Percentiles rank a stretch among this genome's conserved stretches.
Evolutionary conservation across 2,888 invertebrate genomes (phyloP).

Genomic region (Calameuta filiformis): DNA sequence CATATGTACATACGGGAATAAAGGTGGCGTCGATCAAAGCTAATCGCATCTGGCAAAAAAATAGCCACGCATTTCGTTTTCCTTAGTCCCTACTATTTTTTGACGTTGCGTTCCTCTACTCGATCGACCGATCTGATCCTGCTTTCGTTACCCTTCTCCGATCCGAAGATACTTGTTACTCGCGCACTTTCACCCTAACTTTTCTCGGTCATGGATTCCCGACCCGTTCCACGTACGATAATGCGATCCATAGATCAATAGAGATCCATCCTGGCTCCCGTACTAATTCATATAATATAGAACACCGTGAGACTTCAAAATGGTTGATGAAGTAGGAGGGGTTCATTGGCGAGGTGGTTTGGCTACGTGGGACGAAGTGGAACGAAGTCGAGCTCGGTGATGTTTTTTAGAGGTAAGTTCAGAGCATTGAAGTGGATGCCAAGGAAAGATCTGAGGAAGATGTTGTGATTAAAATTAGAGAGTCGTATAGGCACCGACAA

Average conservation of each 20-base stretch:
- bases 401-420: background rate
- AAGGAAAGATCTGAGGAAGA: conserved; percentile 14
- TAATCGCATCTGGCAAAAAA: background rate
- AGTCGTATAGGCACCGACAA: conserved; percentile 53
- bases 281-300: background rate
- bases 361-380: conserved; percentile 3
- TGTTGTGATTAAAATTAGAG: conserved; percentile 16
- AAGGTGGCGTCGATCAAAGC: conserved; percentile 3
- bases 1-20: conserved; percentile 21
- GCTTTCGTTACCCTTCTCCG: background rate
- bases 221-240: background rate
- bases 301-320: background rate
- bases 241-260: background rate
- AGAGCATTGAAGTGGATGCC: conserved; percentile 21
- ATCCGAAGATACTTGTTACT: background rate
- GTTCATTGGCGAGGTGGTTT: background rate
- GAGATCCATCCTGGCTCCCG: background rate
- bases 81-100: background rate
- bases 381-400: conserved; percentile 6
- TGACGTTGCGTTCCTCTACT: background rate
- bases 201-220: background rate
- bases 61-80: background rate
- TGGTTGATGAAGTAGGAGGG: background rate
- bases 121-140: background rate
- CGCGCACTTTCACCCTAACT: background rate